phyloP scores from a whole-genome alignment of 2,888 invertebrate species.

The Tricholauxania praeusta region DNA sequence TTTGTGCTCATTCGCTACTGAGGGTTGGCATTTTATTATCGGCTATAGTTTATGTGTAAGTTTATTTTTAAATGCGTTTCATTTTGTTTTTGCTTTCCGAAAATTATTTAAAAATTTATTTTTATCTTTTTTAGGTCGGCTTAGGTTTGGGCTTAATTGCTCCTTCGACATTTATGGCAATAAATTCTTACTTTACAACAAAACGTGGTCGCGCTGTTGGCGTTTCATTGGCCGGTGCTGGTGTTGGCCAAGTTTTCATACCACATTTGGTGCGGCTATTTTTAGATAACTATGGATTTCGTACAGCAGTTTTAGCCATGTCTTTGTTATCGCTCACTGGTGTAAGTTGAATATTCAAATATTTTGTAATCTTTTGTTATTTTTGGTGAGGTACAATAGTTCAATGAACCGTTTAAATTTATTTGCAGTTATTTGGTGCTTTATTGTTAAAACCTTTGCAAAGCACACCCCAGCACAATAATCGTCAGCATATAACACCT shows the following conservation, averaged over 20 bases:
- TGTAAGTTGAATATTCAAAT: conserved; percentile 67
- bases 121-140: conserved; percentile 68
- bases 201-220: conserved; percentile 81
- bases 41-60: conserved; percentile 72
- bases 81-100: not conserved
- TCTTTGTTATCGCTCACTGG: conserved; percentile 75
- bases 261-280: conserved; percentile 78
- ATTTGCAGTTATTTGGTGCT: conserved; percentile 71
- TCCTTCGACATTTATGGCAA: conserved; percentile 78
- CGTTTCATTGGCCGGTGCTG: conserved; percentile 80
- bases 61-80: conserved; percentile 42
- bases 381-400: no score
- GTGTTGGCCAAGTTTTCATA: conserved; percentile 80
- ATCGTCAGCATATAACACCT: conserved; percentile 58
- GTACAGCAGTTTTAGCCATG: conserved; percentile 74
- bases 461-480: conserved; percentile 63
- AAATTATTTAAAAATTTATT: not conserved
- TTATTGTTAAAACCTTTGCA: conserved; percentile 73
- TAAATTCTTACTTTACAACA: conserved; percentile 78
- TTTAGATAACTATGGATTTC: conserved; percentile 75
- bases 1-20: conserved; percentile 70
- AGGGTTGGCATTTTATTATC: conserved; percentile 70
- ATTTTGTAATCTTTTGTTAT: not conserved
- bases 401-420: conserved; percentile 14
- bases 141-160: conserved; percentile 79